Conservation (phyloP, 2,113 vertebrate genomes). For the Callionymus lyra region DNA sequence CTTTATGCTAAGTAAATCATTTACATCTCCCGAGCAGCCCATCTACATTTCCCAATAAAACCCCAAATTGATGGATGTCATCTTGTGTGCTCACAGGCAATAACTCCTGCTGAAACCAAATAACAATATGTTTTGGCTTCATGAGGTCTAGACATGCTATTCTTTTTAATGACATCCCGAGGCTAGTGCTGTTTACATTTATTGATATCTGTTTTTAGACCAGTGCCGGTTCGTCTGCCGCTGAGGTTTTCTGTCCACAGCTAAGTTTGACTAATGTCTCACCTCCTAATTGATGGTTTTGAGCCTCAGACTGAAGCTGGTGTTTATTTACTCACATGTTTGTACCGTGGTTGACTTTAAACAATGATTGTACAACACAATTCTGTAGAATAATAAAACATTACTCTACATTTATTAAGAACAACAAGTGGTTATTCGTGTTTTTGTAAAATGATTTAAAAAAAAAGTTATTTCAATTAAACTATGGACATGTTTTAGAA, state of each 20-base stretch:
- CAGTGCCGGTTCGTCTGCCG: conserved; percentile 25
- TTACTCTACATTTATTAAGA: too few relatives aligned
- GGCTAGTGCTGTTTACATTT: conserved; percentile 57
- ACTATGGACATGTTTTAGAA: too few relatives aligned
- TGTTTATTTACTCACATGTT: too few relatives aligned
- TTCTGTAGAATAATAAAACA: too few relatives aligned
- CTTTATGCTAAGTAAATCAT: conserved; percentile 69
- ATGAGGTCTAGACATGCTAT: conserved; percentile 61
- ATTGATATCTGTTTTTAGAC: conserved; percentile 58
- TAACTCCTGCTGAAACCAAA: conserved; percentile 56
- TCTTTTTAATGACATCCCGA: conserved; percentile 61
- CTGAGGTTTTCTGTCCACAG: conserved; percentile 24
- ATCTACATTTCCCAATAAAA: conserved; percentile 70
- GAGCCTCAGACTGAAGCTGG: too few relatives aligned
- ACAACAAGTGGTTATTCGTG: too few relatives aligned
- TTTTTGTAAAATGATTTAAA: too few relatives aligned
- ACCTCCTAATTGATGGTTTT: too few relatives aligned
- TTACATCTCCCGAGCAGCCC: conserved; percentile 62
- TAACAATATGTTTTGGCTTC: conserved; percentile 58
- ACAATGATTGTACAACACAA: too few relatives aligned
- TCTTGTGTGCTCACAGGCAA: conserved; percentile 57
- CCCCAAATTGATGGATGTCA: conserved; percentile 70
- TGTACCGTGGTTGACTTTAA: neutral
- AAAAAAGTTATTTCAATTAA: too few relatives aligned
- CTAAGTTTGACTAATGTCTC: conserved; percentile 22